Conservation (phyloP, 2,113 vertebrate genomes). For the Indicator indicator region DNA sequence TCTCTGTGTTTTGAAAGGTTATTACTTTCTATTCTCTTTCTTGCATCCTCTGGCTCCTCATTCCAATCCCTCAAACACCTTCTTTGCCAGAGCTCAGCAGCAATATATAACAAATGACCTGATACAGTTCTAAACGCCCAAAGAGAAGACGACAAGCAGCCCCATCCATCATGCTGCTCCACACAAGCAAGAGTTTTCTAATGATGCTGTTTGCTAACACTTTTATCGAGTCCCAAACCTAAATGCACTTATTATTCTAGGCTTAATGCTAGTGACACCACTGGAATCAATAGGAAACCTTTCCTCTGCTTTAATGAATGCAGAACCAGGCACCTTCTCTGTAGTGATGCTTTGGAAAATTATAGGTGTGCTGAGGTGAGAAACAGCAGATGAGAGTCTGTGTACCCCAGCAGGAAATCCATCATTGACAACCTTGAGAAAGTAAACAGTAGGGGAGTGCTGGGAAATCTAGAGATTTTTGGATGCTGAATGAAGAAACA, state of each 20-base stretch:
- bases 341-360: conserved; percentile 21
- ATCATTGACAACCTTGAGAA: conserved; percentile 27
- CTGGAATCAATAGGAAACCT: conserved; percentile 34
- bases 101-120: neutral
- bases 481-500: conserved; percentile 13
- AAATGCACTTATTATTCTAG: conserved; percentile 34
- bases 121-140: neutral
- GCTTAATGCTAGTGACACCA: neutral
- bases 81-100: neutral
- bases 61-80: neutral
- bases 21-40: neutral
- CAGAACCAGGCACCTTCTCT: conserved; percentile 31
- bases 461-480: conserved; percentile 23
- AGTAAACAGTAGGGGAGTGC: conserved; percentile 21
- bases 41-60: neutral
- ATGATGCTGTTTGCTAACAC: conserved; percentile 6
- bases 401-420: conserved; percentile 31
- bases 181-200: neutral
- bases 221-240: neutral
- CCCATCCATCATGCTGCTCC: neutral
- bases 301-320: conserved; percentile 17
- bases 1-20: neutral
- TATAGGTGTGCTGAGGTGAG: conserved; percentile 44
- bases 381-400: conserved; percentile 43
- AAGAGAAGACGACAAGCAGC: neutral